Evolutionary conservation across 2,113 vertebrate species (phyloP).

Genomic region (Diadophis punctatus): DNA sequence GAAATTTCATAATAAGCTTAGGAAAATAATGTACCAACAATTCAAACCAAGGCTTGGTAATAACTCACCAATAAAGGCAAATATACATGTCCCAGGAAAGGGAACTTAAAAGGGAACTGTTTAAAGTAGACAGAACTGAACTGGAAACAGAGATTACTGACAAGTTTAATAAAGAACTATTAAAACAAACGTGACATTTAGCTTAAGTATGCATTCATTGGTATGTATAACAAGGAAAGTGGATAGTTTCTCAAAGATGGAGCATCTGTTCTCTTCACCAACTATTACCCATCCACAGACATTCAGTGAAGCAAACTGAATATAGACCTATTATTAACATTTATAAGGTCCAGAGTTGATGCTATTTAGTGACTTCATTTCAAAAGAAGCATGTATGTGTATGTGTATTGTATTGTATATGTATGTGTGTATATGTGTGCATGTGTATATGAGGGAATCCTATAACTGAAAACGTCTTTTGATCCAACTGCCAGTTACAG

Average conservation of each 20-base stretch:
- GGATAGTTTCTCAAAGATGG: constrained; percentile 53
- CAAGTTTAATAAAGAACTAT: constrained; percentile 65
- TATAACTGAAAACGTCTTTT: not conserved
- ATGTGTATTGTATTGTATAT: not conserved
- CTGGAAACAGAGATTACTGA: constrained; percentile 58
- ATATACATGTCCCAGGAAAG: not conserved
- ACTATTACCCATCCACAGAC: constrained; percentile 40
- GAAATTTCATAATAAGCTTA: constrained; percentile 31
- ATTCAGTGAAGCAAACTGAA: constrained; percentile 37
- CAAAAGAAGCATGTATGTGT: not conserved
- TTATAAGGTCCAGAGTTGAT: constrained; percentile 1
- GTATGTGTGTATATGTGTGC: not conserved
- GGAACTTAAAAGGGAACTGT: constrained; percentile 49
- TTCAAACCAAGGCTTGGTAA: constrained; percentile 49
- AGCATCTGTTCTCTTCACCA: constrained; percentile 33
- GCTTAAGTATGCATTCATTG: constrained; percentile 59
- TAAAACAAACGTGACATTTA: constrained; percentile 44
- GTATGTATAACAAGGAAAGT: constrained; percentile 44
- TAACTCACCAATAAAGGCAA: not conserved
- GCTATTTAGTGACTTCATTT: not conserved
- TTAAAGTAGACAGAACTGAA: constrained; percentile 55
- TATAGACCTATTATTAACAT: constrained; percentile 14
- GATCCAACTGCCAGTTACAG: not conserved
- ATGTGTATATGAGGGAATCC: not conserved
- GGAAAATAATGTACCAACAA: constrained; percentile 45